Percentiles rank a stretch among this genome's conserved stretches.
Conservation (phyloP, 2,888 invertebrate genomes). For the Erebia palarica region DNA sequence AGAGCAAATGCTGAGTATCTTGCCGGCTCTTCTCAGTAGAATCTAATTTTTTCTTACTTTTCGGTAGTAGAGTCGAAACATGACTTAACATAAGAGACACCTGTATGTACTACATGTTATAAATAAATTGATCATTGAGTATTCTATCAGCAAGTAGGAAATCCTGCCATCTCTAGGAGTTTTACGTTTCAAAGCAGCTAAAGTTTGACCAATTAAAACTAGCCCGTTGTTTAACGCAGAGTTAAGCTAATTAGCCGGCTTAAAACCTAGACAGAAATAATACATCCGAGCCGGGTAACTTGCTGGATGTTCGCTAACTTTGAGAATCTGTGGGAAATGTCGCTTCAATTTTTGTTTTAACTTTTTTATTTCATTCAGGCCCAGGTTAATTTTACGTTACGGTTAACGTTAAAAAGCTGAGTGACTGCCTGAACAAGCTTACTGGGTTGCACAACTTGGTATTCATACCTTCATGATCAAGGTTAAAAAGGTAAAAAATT, state of each 20-base stretch:
- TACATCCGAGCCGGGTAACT: conserved; percentile 5
- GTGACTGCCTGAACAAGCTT: too few species aligned
- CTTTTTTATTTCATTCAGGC: not conserved
- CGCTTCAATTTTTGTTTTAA: not conserved
- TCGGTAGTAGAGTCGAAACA: too few species aligned
- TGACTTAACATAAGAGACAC: too few species aligned
- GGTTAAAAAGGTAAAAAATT: too few species aligned
- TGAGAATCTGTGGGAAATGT: conserved; percentile 6
- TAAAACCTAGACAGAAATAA: conserved; percentile 22
- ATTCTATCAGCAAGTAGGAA: not conserved
- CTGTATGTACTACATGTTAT: too few species aligned
- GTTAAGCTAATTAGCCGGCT: conserved; percentile 22
- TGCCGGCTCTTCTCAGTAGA: too few species aligned
- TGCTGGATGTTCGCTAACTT: conserved; percentile 13
- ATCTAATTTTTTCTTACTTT: too few species aligned
- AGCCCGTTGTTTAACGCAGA: conserved; percentile 19
- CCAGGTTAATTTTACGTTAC: too few species aligned
- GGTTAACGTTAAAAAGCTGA: too few species aligned
- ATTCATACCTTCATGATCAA: too few species aligned
- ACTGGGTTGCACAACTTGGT: too few species aligned
- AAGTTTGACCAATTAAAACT: conserved; percentile 23
- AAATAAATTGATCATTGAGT: not conserved
- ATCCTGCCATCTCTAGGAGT: not conserved
- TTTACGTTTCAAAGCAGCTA: conserved; percentile 7
- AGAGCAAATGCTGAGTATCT: too few species aligned